Base-by-base conservation (phyloP, 2,888 invertebrate species). In the Drosophila recens region DNA sequence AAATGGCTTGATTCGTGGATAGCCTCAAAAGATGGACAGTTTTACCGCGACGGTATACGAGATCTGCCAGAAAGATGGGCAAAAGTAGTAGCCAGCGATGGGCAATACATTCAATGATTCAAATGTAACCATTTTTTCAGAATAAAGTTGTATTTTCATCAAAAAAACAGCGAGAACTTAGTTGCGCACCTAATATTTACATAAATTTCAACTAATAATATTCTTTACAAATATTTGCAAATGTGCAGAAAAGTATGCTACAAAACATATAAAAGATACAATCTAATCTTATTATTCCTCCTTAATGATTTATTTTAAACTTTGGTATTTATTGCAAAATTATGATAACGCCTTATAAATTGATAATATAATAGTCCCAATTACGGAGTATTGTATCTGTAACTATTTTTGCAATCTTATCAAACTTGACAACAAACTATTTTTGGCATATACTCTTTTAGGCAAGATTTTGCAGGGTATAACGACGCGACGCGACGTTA, bases 211-310 rank as follows among this genome's bases (percentile, higher is more conserved):
- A 4, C 5, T 27, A 27, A 27, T 27, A 17, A 17, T 17, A 17
- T 17, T 17, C 17, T 27, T 27, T 6, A 27, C 5, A 27, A 1
- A 38, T n/a, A 38, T 27, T 13, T 27, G 46, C 34, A 33, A 33
- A 6, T 20, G 6, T 27, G 38, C 67, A 11, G 10, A 48, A 67
- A 67, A 63, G 42, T 63, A 30, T 27, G 48, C 53, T 46, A 62
- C 34, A 51, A 38, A 52, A 20, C 33, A 30, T 4, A 11, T 9
- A 6, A 33, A 9, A 34, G 11, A 30, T 23, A 34, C 33, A 20
- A 56, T 56, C 56, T 54, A n/a, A 54, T 54, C 54, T 54, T 20
- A 33, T 4, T 20, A 52, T 11, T 8, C 1, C 9, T 9, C 9
- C 8, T 20, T 43, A 33, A 43, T 43, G n/a, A n/a, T 10, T 10